Evolutionary conservation across 2,888 invertebrate species (phyloP).

Genomic region (Pseudococcus viburni): DNA sequence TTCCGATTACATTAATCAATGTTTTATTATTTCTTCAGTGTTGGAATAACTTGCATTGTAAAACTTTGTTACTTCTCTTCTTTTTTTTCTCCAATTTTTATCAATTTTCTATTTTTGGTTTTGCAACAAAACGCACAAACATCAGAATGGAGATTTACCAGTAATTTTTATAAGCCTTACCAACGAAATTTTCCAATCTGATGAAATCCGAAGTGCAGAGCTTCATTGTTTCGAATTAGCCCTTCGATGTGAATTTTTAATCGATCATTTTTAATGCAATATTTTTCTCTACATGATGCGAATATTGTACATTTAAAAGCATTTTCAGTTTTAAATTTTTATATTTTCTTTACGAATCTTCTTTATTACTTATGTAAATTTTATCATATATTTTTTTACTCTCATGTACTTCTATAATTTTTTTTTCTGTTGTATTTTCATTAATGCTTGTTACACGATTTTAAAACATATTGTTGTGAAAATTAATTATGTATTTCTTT

Average conservation of each 20-base stretch:
- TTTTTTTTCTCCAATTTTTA: conserved; percentile 15
- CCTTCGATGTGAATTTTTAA: neutral
- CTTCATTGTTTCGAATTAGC: conserved; percentile 1
- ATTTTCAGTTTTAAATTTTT: conserved; percentile 26
- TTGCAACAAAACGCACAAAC: conserved; percentile 1
- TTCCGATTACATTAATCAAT: conserved; percentile 61
- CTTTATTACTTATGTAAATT: conserved; percentile 50
- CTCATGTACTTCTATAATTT: neutral
- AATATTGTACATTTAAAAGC: conserved; percentile 14
- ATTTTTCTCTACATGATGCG: neutral
- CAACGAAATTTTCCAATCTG: conserved; percentile 46
- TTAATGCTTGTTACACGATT: conserved; percentile 41
- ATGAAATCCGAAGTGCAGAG: conserved; percentile 12
- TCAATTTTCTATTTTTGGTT: neutral
- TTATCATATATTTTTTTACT: conserved; percentile 49
- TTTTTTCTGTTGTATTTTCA: conserved; percentile 37
- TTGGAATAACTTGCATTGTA: conserved; percentile 13
- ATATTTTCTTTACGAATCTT: conserved; percentile 26
- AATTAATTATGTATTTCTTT: conserved; percentile 21
- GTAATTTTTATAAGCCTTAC: conserved; percentile 25
- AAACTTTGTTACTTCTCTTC: conserved; percentile 6
- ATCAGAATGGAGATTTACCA: neutral
- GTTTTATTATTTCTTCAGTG: conserved; percentile 38
- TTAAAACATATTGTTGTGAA: conserved; percentile 10
- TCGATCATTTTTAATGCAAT: conserved; percentile 21